phyloP scores from a whole-genome alignment of 2,888 invertebrate species.

The Dryadula phaetusa region DNA sequence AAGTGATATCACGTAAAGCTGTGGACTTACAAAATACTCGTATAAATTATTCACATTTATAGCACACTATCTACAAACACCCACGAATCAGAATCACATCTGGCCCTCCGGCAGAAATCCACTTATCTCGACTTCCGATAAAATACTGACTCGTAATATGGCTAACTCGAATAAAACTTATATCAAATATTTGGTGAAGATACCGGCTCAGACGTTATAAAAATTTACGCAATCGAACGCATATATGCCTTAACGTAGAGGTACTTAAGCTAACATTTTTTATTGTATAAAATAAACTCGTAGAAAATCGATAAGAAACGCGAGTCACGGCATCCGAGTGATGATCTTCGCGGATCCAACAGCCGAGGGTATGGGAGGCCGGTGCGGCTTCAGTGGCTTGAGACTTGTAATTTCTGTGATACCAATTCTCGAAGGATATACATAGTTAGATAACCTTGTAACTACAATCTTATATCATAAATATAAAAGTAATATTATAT shows the following conservation, averaged over 20 bases:
- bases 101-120: constrained; percentile 76
- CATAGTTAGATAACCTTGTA: constrained; percentile 6
- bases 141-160: constrained; percentile 84
- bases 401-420: neutral
- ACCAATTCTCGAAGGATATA: neutral
- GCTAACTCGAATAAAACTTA: constrained; percentile 82
- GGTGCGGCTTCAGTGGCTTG: constrained; percentile 35
- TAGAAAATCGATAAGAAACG: constrained; percentile 76
- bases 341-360: constrained; percentile 9
- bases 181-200: constrained; percentile 83
- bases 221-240: constrained; percentile 73
- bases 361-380: constrained; percentile 6
- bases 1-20: constrained; percentile 81
- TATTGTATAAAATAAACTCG: constrained; percentile 72
- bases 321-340: constrained; percentile 51
- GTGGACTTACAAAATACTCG: constrained; percentile 83
- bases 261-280: constrained; percentile 72
- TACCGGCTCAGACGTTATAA: constrained; percentile 73
- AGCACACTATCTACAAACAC: constrained; percentile 83
- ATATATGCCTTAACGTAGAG: constrained; percentile 62
- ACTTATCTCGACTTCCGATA: constrained; percentile 74
- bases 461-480: neutral
- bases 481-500: neutral
- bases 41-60: constrained; percentile 84
- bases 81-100: constrained; percentile 71